phyloP scores from a whole-genome alignment of 2,797 vertebrate species.

The Chrysolophus pictus region DNA sequence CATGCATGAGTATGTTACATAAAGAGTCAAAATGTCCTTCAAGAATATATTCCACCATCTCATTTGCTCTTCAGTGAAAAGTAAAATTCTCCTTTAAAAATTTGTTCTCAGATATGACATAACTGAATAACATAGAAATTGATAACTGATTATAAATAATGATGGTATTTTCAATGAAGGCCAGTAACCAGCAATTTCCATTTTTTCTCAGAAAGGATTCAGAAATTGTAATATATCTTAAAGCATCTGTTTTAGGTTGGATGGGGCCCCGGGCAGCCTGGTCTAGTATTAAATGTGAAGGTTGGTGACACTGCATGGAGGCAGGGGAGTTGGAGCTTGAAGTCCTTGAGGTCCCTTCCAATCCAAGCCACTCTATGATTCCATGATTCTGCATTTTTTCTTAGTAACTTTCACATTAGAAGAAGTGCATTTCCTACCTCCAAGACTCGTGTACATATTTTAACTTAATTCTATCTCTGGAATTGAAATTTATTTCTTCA shows the following conservation, averaged over 20 bases:
- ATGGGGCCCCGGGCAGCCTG: too few species aligned
- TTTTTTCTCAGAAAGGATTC: background rate
- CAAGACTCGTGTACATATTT: background rate
- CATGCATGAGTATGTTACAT: background rate
- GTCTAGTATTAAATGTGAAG: too few species aligned
- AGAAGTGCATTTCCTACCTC: background rate
- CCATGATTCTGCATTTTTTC: background rate
- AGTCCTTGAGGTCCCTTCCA: too few species aligned
- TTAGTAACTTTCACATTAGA: background rate
- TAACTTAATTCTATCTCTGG: background rate
- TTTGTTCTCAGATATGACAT: background rate
- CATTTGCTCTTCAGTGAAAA: background rate
- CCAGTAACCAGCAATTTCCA: background rate
- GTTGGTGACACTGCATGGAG: too few species aligned
- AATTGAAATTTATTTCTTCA: background rate
- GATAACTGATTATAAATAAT: background rate
- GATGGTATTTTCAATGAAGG: background rate
- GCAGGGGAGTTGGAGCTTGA: too few species aligned
- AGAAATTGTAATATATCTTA: background rate
- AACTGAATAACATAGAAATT: background rate
- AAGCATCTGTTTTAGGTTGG: background rate
- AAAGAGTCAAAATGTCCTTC: background rate
- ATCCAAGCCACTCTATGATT: too few species aligned
- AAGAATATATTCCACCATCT: background rate
- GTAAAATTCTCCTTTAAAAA: fast-evolving